Conservation (phyloP, 2,113 vertebrate genomes). For the Onychostoma macrolepis region DNA sequence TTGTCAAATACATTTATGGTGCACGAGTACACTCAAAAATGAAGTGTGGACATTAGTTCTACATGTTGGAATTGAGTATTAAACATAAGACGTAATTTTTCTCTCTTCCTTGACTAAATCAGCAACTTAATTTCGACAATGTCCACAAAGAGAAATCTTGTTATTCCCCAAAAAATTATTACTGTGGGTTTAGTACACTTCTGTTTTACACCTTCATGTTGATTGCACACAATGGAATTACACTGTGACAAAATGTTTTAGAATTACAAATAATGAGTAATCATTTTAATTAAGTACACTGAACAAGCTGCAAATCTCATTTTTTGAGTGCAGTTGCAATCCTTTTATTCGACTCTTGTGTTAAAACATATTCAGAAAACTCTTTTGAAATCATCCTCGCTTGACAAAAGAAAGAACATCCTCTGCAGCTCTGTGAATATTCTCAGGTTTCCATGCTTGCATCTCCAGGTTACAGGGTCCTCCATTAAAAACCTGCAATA, state of each 20-base stretch:
- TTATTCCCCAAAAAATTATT: not conserved
- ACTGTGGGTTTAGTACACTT: not conserved
- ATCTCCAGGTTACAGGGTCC: slow-evolving; percentile 16
- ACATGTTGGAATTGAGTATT: not conserved
- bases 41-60: not conserved
- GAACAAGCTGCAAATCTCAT: not conserved
- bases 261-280: not conserved
- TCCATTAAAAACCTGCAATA: slow-evolving; percentile 41
- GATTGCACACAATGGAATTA: not conserved
- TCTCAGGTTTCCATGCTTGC: slow-evolving; percentile 5
- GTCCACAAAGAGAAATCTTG: not conserved
- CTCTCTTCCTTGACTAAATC: not conserved
- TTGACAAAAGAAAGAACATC: slow-evolving; percentile 11
- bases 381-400: not conserved
- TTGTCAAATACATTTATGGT: not conserved
- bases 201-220: not conserved
- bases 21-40: not conserved
- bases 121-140: not conserved
- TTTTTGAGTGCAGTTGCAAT: not conserved
- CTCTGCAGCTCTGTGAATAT: slow-evolving; percentile 6
- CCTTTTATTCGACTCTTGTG: not conserved
- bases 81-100: not conserved
- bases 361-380: not conserved
- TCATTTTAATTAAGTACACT: not conserved
- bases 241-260: not conserved